Base-by-base conservation (phyloP, 2,797 vertebrate species). In the Melanotaenia trifasciata region DNA sequence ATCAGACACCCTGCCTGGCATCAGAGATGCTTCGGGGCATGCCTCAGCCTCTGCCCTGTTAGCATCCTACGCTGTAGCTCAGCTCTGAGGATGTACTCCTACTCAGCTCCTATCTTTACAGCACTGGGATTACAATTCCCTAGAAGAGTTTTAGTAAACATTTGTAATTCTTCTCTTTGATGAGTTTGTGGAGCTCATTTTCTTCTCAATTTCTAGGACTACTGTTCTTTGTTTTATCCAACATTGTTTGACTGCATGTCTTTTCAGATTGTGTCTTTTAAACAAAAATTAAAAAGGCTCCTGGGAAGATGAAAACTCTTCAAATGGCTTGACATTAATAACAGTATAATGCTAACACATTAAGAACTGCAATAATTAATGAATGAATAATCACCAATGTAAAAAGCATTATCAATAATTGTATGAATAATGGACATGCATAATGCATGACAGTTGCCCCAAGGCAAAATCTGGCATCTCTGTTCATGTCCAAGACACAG, bases 381-480 rank as follows among this genome's bases (percentile, higher is more conserved):
- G 91, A 94, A 95, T 95, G 93, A 96, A 96, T 96, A 96, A 96
- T 95, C 95, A 95, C 93, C 93, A 87, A 96, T 96, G 94, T 94
- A 86, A 95, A 95, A 95, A 96, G 88, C 87, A 93, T 96, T 96
- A 96, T 96, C 95, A 96, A 97, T 96, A 96, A 96, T 96, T 96
- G 92, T 95, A 94, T 95, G 93, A 96, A 96, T 95, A 96, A 96
- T 58, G 35, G 89, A 94, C 94, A 96, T 96, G 92, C 90, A 97
- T 97, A 96, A 98, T 97, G 92, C 94, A 98, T 96, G 92, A 91
- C 88, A 92, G 90, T 96, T 94, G 95, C 96, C 96, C 87, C 84
- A 76, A 94, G 96, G 94, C 95, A 91, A 93, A 92, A 91, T 93
- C 93, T 95, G 94, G 90, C 89, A 81, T 96, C 94, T 76, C 92